Evolutionary conservation across 2,888 invertebrate species (phyloP).

Genomic region (Oxystoma pomonae): DNA sequence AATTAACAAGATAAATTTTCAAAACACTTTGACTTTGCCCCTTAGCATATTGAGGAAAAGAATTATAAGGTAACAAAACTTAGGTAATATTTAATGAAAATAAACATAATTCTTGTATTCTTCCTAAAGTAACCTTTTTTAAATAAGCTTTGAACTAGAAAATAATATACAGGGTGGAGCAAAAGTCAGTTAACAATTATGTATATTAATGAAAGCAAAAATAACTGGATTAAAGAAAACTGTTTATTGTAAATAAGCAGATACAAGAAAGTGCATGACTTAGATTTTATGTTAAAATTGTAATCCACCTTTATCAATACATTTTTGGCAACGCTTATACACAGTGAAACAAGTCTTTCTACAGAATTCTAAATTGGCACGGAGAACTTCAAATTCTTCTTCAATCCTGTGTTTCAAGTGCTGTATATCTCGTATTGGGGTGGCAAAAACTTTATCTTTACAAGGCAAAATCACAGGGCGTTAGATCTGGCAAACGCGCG

Average conservation of each 20-base stretch:
- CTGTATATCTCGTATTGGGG: constrained; percentile 11
- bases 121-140: too few species aligned
- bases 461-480: constrained; percentile 5
- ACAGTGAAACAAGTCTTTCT: constrained; percentile 12
- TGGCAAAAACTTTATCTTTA: constrained; percentile 17
- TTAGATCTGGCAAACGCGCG: not conserved
- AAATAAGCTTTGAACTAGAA: too few species aligned
- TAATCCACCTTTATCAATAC: constrained; percentile 11
- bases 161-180: too few species aligned
- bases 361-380: constrained; percentile 11
- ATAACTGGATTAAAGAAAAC: too few species aligned
- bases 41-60: too few species aligned
- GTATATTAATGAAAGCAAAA: too few species aligned
- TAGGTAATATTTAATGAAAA: too few species aligned
- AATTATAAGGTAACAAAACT: too few species aligned
- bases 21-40: too few species aligned
- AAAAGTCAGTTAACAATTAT: too few species aligned
- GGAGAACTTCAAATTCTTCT: constrained; percentile 17
- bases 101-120: too few species aligned
- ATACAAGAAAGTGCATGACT: constrained; percentile 3
- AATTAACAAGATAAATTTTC: too few species aligned
- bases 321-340: constrained; percentile 11
- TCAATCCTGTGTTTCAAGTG: constrained; percentile 17
- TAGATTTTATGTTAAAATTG: constrained; percentile 11
- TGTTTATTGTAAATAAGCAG: not conserved